Conservation (phyloP, 2,888 invertebrate species). For the Nephrotoma appendiculata region DNA sequence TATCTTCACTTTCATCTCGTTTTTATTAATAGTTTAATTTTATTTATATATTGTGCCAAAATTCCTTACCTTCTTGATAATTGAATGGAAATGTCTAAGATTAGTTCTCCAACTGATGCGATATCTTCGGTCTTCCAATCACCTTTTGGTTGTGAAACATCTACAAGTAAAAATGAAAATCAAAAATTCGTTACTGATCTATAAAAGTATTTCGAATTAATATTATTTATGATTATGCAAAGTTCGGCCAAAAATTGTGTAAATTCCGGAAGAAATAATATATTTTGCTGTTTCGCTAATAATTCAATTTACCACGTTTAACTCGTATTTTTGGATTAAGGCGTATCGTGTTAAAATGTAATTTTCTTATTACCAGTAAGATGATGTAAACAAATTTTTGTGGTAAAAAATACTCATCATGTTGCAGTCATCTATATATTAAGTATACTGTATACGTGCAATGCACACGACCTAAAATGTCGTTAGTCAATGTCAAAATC, state of each 20-base stretch:
- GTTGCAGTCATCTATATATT: too few species aligned
- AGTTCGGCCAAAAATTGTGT: background rate
- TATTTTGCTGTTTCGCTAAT: background rate
- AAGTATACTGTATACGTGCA: background rate
- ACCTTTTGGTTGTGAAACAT: constrained; percentile 62
- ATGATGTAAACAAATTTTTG: background rate
- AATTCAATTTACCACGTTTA: too few species aligned
- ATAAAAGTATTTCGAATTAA: background rate
- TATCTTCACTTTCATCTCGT: background rate
- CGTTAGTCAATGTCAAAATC: background rate
- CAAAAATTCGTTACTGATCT: background rate
- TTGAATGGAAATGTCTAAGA: constrained; percentile 71
- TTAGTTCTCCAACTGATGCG: constrained; percentile 72
- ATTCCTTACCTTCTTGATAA: constrained; percentile 64
- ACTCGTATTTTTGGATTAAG: background rate
- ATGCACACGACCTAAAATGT: background rate
- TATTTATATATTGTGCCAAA: background rate
- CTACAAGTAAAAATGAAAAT: constrained; percentile 34
- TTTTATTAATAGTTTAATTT: background rate
- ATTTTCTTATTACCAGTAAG: background rate
- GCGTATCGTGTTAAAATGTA: background rate
- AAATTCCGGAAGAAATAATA: background rate
- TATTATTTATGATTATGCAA: background rate
- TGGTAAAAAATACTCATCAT: background rate
- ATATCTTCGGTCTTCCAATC: constrained; percentile 76